phyloP scores from a whole-genome alignment of 2,888 invertebrate genomes.

The Drosophila rellima region DNA sequence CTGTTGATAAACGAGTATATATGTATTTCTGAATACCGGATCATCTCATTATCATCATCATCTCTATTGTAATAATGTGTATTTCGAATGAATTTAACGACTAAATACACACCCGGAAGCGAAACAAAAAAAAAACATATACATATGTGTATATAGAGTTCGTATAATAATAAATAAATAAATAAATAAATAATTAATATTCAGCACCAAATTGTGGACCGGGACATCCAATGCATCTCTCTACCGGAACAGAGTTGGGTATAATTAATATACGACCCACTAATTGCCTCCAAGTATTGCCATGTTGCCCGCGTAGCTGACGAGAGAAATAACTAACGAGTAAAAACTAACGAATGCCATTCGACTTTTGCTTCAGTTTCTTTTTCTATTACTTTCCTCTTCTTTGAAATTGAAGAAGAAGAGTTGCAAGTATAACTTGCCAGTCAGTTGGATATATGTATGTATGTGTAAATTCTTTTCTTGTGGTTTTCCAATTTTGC shows the following conservation, averaged over 20 bases:
- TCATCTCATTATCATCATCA: background rate
- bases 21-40: slow-evolving; percentile 21
- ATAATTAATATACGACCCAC: slow-evolving; percentile 2
- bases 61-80: slow-evolving; percentile 34
- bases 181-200: slow-evolving; percentile 52
- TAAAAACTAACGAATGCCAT: slow-evolving; percentile 20
- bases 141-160: background rate
- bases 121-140: slow-evolving; percentile 24
- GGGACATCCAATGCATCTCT: slow-evolving; percentile 38
- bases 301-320: slow-evolving; percentile 78
- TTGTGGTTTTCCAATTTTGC: slow-evolving; percentile 4
- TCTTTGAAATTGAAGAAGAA: slow-evolving; percentile 2
- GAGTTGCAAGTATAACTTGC: slow-evolving; percentile 11
- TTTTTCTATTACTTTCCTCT: background rate
- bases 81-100: slow-evolving; percentile 48
- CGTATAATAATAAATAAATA: slow-evolving; percentile 22
- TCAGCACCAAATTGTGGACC: slow-evolving; percentile 60
- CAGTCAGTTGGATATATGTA: slow-evolving; percentile 34
- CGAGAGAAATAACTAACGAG: slow-evolving; percentile 42
- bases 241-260: slow-evolving; percentile 18
- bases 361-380: background rate
- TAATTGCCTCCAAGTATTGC: slow-evolving; percentile 70
- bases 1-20: slow-evolving; percentile 15
- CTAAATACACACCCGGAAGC: slow-evolving; percentile 76
- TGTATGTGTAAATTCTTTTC: background rate